phyloP scores from a whole-genome alignment of 2,888 invertebrate species.

The Harpalus rufipes region DNA sequence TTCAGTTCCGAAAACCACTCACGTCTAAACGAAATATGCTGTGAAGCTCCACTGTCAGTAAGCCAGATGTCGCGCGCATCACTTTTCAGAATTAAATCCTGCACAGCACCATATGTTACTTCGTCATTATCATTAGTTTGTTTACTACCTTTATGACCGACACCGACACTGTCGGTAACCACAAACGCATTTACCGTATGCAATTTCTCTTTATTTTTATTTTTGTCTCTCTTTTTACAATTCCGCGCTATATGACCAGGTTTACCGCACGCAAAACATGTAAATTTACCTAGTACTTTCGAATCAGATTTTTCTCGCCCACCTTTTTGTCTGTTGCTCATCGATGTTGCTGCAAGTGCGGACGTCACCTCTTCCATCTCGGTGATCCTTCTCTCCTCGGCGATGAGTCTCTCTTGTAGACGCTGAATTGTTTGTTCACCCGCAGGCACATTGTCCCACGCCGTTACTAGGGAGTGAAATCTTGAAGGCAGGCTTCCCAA shows the following conservation, averaged over 20 bases:
- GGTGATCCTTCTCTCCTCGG: not conserved
- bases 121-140: too few species aligned
- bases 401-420: not conserved
- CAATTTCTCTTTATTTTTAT: too few species aligned
- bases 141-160: too few species aligned
- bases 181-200: too few species aligned
- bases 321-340: constrained; percentile 67
- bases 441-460: not conserved
- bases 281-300: constrained; percentile 14
- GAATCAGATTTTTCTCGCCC: constrained; percentile 56
- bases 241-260: not conserved
- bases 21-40: constrained; percentile 68
- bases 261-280: constrained; percentile 68
- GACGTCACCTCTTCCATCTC: constrained; percentile 67
- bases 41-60: constrained; percentile 69
- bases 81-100: too few species aligned
- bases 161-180: too few species aligned
- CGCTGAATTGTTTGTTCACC: not conserved
- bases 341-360: constrained; percentile 68
- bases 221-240: too few species aligned
- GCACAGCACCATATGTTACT: too few species aligned
- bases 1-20: constrained; percentile 69
- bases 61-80: constrained; percentile 68
- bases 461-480: constrained; percentile 69
- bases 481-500: constrained; percentile 69